Base-by-base conservation (phyloP, 2,797 vertebrate species). In the Podarcis lilfordi region DNA sequence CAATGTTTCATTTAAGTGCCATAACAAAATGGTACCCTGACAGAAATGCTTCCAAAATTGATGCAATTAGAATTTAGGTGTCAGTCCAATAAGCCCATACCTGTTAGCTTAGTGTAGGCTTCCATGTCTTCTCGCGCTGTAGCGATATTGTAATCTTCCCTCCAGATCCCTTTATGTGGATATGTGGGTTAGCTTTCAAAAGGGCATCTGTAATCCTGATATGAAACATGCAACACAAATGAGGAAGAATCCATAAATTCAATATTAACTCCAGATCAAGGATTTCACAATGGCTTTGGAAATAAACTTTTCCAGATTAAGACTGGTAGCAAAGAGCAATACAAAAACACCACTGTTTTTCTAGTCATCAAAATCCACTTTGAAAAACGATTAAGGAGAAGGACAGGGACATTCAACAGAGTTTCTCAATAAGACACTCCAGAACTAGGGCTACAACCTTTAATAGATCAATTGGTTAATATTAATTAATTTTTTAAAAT, bases 171-270 rank as follows among this genome's bases (percentile, higher is more conserved):
- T 92, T 85, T 76, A 99, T 97, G 92, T 95, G 11, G 69, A 99
- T 96, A 91, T 97, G 86, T 4, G 92, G 81, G 91, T 99, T 98
- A 81, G 99, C 99, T 95, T 99, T 98, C 86, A 98, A 94, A 91
- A 99, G 97, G 80, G 99, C 99, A 94, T 99, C 98, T 0, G 98
- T 98, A 93, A 99, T 98, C 99, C 99, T 99, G 94, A 72, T 93
- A 88, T 77, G 80, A 93, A 80, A 91, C 50, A 93, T 84, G 82
- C 40, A n/a, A 81, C 61, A 32, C n/a, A 40, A 29, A 80, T 35
- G 17, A 35, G 29, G n/a, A 86, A 37, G 3, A 59, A 40, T 55
- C 69, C 32, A 37, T 59, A 80, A 71, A 2, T 55, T 80, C 66
- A 37, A 17, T 71, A 79, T 55, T 43, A 80, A 43, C 15, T 71